phyloP scores from a whole-genome alignment of 2,888 invertebrate genomes.

The Tanypteryx hageni region DNA sequence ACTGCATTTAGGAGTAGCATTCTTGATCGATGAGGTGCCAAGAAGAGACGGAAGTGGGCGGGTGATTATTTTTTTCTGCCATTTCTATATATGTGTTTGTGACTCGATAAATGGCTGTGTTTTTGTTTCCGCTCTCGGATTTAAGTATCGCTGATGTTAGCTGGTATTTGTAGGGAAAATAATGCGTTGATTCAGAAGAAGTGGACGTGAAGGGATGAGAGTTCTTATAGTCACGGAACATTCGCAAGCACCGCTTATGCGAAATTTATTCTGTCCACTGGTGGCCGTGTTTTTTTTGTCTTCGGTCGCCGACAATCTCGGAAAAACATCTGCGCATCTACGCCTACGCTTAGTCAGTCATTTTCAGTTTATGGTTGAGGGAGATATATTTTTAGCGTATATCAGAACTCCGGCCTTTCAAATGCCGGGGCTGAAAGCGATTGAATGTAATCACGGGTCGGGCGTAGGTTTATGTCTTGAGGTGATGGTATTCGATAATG shows the following conservation, averaged over 20 bases:
- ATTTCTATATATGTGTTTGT: neutral
- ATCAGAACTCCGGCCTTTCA: neutral
- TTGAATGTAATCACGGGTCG: neutral
- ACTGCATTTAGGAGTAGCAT: neutral
- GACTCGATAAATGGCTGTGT: constrained; percentile 6
- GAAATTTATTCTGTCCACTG: neutral
- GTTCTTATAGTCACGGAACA: neutral
- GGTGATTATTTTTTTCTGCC: neutral
- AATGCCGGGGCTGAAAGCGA: neutral
- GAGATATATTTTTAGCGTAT: neutral
- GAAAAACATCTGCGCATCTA: neutral
- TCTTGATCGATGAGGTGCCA: constrained; percentile 4
- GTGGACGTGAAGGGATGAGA: constrained; percentile 10
- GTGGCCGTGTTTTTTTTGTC: neutral
- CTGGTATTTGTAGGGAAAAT: neutral
- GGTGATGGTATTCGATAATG: neutral
- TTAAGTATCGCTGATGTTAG: neutral
- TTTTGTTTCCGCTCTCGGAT: neutral
- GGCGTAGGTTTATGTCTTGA: neutral
- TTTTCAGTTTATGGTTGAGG: neutral
- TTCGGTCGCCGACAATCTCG: neutral
- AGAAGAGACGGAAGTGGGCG: constrained; percentile 4
- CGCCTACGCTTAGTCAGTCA: neutral
- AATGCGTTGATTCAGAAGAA: neutral
- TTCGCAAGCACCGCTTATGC: neutral